Conservation (phyloP, 2,888 invertebrate genomes). For the Alentia gelatinosa region DNA sequence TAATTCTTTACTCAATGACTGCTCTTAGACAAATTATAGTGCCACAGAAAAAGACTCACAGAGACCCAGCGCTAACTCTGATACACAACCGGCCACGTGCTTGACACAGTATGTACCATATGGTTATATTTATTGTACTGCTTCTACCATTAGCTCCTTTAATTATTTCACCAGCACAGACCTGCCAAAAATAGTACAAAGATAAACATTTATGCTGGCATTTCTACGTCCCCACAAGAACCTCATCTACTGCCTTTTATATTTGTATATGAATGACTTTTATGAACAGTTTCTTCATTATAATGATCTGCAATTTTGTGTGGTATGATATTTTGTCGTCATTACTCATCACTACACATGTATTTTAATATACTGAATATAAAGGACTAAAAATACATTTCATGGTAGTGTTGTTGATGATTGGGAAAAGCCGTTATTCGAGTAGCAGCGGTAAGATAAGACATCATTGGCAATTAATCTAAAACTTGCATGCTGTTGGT, state of each 20-base stretch:
- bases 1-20: not conserved
- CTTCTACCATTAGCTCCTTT: not conserved
- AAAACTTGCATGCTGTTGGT: no score
- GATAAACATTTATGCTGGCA: no score
- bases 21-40: not conserved
- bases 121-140: slow-evolving; percentile 38
- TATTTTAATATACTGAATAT: not conserved
- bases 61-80: not conserved
- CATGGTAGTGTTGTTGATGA: no score
- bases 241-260: not conserved
- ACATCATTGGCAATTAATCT: no score
- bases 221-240: not conserved
- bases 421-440: no score
- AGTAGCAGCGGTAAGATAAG: no score
- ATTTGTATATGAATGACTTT: not conserved
- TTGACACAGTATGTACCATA: slow-evolving; percentile 24
- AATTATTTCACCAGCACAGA: not conserved
- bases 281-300: not conserved
- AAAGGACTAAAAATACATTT: no score
- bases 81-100: not conserved
- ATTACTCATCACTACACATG: not conserved
- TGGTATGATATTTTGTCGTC: not conserved
- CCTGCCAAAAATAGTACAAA: not conserved
- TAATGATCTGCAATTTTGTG: not conserved
- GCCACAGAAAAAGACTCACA: not conserved